These are phyloP conservation scores for Tortrix viridana DNA, from an alignment of 2,888 invertebrate species.

Conservation along the genomic window DNA sequence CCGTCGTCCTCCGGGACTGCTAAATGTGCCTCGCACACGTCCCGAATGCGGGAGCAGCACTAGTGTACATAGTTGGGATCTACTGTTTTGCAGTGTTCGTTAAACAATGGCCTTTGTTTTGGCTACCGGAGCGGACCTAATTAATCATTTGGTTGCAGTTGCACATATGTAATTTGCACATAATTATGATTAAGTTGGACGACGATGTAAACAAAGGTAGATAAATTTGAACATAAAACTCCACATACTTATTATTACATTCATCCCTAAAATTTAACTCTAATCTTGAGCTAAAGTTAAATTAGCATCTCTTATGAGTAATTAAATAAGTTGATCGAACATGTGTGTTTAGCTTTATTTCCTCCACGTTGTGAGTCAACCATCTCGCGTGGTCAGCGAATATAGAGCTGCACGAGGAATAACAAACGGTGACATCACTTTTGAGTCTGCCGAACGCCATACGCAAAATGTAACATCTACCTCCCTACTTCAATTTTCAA, in stretches of 20 bases:
- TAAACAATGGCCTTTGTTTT: conserved; percentile 80
- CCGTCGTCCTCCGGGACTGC: conserved; percentile 77
- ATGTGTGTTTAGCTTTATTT: conserved; percentile 52
- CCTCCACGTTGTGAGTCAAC: conserved; percentile 65
- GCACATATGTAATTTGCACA: conserved; percentile 42
- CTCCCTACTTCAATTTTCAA: conserved; percentile 49
- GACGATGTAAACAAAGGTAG: no score
- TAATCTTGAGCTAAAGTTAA: no score
- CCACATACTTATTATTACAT: no score
- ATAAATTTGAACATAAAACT: no score
- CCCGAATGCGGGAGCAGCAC: conserved; percentile 76
- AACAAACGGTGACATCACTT: conserved; percentile 79
- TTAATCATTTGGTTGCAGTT: conserved; percentile 58
- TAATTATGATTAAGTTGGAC: conserved; percentile 9
- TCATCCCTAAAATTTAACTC: no score
- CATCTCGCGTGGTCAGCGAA: conserved; percentile 61
- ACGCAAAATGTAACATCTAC: conserved; percentile 53
- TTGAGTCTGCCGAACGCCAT: conserved; percentile 52
- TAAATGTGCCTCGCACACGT: conserved; percentile 79
- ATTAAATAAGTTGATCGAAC: no score
- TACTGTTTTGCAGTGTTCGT: conserved; percentile 61
- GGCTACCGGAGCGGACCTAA: conserved; percentile 67
- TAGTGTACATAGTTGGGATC: conserved; percentile 58
- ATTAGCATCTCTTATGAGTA: no score
- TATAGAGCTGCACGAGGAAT: conserved; percentile 64